Evolutionary conservation across 2,888 invertebrate species (phyloP), one percentile per base, ranked within the genome.

Genomic region (Drosophila birchii): DNA sequence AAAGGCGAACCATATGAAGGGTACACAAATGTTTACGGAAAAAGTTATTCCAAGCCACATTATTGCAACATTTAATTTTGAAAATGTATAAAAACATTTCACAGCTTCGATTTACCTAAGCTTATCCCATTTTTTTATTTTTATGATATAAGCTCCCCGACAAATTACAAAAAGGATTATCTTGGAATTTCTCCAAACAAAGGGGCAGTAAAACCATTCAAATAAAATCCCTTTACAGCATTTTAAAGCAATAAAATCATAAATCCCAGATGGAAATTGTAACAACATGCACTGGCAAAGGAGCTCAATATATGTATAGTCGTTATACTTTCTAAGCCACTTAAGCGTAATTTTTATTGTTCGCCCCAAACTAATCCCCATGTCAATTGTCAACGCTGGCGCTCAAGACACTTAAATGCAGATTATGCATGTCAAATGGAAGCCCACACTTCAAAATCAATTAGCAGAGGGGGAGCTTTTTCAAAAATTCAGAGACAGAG

Each of bases 401-500:
- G 70, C 68, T 53, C 41, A 56, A 61, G 62, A 43, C 75, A 58
- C 34, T 72, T 72, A 75, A 74, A 74, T 39, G 55, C 66, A 55
- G 71, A 72, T 72, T 72, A 73, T 43, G 75, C 67, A 55, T 68
- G 75, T 75, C 75, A 58, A 54, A 43, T 59, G 51, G 44, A 20
- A 59, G 55, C 57, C 53, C 75, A 59, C 68, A 78, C 49, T 74
- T 78, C 58, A 43, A 51, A 72, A 69, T 79, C 77, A 82, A 84
- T 86, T 84, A 86, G 79, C 67, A 55, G 51, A 66, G 34, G 9
- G 51, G 34, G 34, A 83, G 66, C 66, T 75, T 78, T 68, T 67
- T 38, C 11, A 54, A 51, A 63, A 58, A 34, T 54, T 53, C 11
- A 39, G 18, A 51, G 47, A 20, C 36, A n/a, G n/a, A n/a, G 20